Percentiles rank a stretch among this genome's conserved stretches.
Evolutionary conservation across 2,797 vertebrate species (phyloP).

Genomic region (Fistularia tabacaria): DNA sequence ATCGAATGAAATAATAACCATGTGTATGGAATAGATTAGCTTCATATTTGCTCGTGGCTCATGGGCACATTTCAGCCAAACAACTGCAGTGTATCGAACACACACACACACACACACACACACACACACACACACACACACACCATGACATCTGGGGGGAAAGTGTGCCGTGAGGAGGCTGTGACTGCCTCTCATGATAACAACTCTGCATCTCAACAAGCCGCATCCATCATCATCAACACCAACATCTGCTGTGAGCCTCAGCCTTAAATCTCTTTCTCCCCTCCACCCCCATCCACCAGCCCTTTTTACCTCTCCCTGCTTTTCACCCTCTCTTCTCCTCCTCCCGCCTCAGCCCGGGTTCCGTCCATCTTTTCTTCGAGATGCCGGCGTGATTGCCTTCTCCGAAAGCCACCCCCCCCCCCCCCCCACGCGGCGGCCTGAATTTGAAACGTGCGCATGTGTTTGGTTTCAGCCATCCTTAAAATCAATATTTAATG

Average conservation of each 20-base stretch:
- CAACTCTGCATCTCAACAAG: slow-evolving; percentile 76
- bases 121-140: slow-evolving; percentile 12
- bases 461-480: slow-evolving; percentile 42
- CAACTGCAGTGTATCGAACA: slow-evolving; percentile 16
- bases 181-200: slow-evolving; percentile 74
- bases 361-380: slow-evolving; percentile 28
- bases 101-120: slow-evolving; percentile 12
- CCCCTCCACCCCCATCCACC: slow-evolving; percentile 28
- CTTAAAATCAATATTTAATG: slow-evolving; percentile 77
- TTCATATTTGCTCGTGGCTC: slow-evolving; percentile 31
- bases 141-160: slow-evolving; percentile 60
- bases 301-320: slow-evolving; percentile 33
- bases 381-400: neutral
- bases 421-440: slow-evolving; percentile 8
- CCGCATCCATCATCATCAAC: slow-evolving; percentile 81
- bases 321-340: slow-evolving; percentile 26
- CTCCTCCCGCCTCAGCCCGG: slow-evolving; percentile 14
- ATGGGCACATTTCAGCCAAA: slow-evolving; percentile 39
- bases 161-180: slow-evolving; percentile 61
- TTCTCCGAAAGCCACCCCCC: slow-evolving; percentile 5
- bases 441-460: slow-evolving; percentile 29
- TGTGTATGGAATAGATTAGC: slow-evolving; percentile 15
- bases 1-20: slow-evolving; percentile 21
- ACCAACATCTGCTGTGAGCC: slow-evolving; percentile 80
- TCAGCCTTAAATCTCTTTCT: slow-evolving; percentile 72